Evolutionary conservation across 2,113 vertebrate species (phyloP).

Genomic region (Gasterosteus nipponicus): DNA sequence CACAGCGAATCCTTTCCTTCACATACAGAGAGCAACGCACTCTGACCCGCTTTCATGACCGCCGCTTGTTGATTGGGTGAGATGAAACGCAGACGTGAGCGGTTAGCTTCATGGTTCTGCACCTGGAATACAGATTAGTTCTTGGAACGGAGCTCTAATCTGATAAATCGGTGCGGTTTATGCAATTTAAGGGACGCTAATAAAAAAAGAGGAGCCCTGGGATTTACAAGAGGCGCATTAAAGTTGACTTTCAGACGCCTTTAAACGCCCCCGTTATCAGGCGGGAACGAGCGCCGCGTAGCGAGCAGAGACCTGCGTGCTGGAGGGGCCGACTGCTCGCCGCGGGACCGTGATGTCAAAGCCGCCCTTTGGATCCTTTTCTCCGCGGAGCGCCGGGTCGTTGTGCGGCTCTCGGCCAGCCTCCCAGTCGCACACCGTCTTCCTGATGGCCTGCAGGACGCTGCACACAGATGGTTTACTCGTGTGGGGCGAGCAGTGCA

Average conservation of each 20-base stretch:
- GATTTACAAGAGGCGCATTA: too few species aligned
- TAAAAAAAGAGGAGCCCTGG: neutral
- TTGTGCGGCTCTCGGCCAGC: slow-evolving; percentile 94
- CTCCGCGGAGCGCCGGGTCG: slow-evolving; percentile 94
- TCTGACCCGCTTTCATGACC: neutral
- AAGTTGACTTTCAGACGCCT: too few species aligned
- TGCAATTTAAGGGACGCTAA: slow-evolving; percentile 4
- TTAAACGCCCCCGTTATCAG: too few species aligned
- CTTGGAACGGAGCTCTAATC: slow-evolving; percentile 45
- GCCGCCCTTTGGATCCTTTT: slow-evolving; percentile 98
- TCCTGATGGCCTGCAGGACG: slow-evolving; percentile 97
- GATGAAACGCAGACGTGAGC: slow-evolving; percentile 12
- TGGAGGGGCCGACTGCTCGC: slow-evolving; percentile 95
- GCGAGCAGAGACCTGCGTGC: slow-evolving; percentile 85
- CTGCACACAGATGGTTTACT: slow-evolving; percentile 65
- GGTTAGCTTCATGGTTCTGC: slow-evolving; percentile 14
- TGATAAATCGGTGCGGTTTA: slow-evolving; percentile 37
- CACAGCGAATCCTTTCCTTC: neutral
- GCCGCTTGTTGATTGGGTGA: neutral
- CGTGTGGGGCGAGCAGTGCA: too few species aligned
- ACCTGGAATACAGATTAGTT: slow-evolving; percentile 44
- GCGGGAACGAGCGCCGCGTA: too few species aligned
- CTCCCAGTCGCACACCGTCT: slow-evolving; percentile 99
- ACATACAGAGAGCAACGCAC: neutral
- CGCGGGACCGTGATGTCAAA: slow-evolving; percentile 99